Conservation (phyloP, 2,888 invertebrate genomes). For the Dicyrtoma fusca region DNA sequence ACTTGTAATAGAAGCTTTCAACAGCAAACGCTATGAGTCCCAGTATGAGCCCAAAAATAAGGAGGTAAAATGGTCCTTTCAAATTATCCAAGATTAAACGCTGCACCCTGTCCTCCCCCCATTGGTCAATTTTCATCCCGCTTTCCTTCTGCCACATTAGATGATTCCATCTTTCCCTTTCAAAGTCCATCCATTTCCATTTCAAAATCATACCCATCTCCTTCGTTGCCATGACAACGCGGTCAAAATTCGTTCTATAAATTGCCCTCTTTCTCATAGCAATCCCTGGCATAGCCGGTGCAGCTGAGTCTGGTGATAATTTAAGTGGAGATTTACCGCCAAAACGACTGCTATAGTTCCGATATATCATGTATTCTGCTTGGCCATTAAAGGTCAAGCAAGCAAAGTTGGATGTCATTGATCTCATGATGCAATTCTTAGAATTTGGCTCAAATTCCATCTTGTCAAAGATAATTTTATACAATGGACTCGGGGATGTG, state of each 20-base stretch:
- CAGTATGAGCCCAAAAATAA: neutral
- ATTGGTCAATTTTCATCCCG: neutral
- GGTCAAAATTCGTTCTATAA: constrained; percentile 20
- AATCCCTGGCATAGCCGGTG: constrained; percentile 28
- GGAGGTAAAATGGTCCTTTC: constrained; percentile 3
- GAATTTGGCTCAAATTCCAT: constrained; percentile 24
- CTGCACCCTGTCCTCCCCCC: neutral
- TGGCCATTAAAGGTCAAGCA: constrained; percentile 29
- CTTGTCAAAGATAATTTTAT: neutral
- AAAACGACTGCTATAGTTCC: constrained; percentile 9
- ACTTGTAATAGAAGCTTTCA: too few relatives aligned
- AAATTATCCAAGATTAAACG: neutral
- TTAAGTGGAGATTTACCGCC: constrained; percentile 4
- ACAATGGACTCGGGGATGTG: constrained; percentile 9
- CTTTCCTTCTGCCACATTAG: neutral
- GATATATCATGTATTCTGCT: constrained; percentile 17
- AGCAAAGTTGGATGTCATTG: constrained; percentile 1
- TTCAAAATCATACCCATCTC: constrained; percentile 22
- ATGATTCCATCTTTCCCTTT: neutral
- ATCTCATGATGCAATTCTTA: neutral
- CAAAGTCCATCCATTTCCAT: constrained; percentile 29
- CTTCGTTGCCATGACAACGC: neutral
- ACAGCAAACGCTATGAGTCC: too few relatives aligned
- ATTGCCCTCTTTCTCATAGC: constrained; percentile 25
- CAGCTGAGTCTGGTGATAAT: constrained; percentile 21